Evolutionary conservation across 1,140 invertebrate species (phyloP), one percentile per base, ranked within the genome.

Genomic region (Heterodera schachtii): DNA sequence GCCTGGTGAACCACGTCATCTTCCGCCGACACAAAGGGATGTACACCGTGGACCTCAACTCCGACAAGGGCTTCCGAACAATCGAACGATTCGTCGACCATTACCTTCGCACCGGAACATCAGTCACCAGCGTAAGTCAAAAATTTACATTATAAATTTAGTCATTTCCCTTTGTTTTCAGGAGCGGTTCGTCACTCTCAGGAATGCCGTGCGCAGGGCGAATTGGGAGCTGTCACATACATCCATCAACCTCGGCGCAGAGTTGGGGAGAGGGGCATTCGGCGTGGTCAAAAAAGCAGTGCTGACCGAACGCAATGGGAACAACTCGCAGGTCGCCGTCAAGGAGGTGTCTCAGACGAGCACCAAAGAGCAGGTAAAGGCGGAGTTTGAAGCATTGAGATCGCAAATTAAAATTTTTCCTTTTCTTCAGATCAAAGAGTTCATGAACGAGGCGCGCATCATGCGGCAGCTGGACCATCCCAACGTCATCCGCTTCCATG

Each of bases 401-500:
- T 19, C 5, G 5, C 16, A 5, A 11, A 13, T 13, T 64, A 8
- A 82, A 81, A 3, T 19, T 83, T 41, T 70, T 73, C 16, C 44
- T 64, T 64, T 64, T 64, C 16, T 64, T 64, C 16, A 86, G 73
- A 73, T 82, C 71, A 86, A 83, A 7, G 81, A 86, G 46, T 64
- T 84, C 19, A 86, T 85, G 73, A 41, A 60, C 44, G 83, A 84
- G 71, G 83, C 83, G 16, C 73, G 83, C 41, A 71, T 84, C 46
- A 84, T 84, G 83, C 73, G 83, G 11, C 70, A 85, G 6, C 73
- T 84, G 4, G 64, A 86, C 19, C 83, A 84, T 44, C 71, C 75
- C 3, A 84, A 85, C 57, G 73, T 84, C n/a, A 70, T 84, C n/a
- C 77, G 74, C 11, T 64, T 84, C n/a, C 82, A 83, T 43, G 83